Evolutionary conservation across 2,797 vertebrate genomes (phyloP).

Genomic region (Sciurus carolinensis): DNA sequence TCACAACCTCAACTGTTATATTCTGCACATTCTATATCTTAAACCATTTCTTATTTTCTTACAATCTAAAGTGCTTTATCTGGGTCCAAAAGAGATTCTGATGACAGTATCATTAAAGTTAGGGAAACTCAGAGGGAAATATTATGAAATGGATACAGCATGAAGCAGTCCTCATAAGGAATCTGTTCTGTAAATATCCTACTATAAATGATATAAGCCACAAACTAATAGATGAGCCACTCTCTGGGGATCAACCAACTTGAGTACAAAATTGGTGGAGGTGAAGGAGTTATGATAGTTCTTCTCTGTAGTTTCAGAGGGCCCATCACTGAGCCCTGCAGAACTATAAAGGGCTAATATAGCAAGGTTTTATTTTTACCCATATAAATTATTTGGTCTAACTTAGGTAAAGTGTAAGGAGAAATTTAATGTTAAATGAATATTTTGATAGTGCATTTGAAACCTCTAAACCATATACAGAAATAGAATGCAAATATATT

Average conservation of each 20-base stretch:
- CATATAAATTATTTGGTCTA: constrained; percentile 41
- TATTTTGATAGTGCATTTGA: constrained; percentile 3
- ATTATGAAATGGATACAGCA: constrained; percentile 26
- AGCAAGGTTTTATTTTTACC: constrained; percentile 64
- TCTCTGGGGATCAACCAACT: constrained; percentile 54
- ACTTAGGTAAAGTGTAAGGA: constrained; percentile 32
- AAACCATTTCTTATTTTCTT: neutral
- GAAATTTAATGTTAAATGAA: constrained; percentile 42
- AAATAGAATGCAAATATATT: neutral
- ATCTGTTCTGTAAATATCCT: constrained; percentile 52
- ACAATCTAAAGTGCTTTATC: neutral
- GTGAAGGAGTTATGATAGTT: constrained; percentile 14
- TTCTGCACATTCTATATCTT: neutral
- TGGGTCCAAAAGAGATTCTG: constrained; percentile 5
- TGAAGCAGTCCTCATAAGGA: constrained; percentile 35
- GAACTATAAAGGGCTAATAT: constrained; percentile 55
- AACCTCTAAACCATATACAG: neutral
- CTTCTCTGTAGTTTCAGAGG: neutral
- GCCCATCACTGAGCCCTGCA: neutral
- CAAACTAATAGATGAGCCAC: constrained; percentile 60
- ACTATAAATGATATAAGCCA: constrained; percentile 63
- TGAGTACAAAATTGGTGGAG: constrained; percentile 39
- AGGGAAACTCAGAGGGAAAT: constrained; percentile 44
- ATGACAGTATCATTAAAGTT: constrained; percentile 16
- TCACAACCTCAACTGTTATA: neutral